A percentile compares a stretch with the other conserved stretches of the same genome.
Conservation (phyloP, 2,113 vertebrate species). For the Chionis minor region DNA sequence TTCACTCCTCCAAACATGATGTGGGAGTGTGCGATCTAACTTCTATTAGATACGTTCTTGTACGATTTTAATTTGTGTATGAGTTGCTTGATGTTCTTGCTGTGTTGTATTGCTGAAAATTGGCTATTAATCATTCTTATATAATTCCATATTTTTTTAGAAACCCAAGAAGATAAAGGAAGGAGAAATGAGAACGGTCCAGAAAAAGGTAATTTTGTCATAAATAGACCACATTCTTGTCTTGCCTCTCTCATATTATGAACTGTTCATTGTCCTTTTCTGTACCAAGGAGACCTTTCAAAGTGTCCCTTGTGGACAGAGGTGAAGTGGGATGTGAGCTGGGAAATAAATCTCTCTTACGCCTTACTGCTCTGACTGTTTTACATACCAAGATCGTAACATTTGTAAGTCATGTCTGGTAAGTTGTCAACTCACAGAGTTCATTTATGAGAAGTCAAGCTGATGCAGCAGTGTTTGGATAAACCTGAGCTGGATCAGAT, state of each 20-base stretch:
- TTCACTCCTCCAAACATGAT: background rate
- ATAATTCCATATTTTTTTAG: conserved; percentile 54
- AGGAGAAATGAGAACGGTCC: conserved; percentile 68
- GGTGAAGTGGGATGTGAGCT: background rate
- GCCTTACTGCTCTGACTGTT: background rate
- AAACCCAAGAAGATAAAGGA: conserved; percentile 73
- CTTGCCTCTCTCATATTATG: background rate
- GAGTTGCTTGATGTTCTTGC: background rate
- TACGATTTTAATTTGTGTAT: background rate
- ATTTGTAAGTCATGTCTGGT: background rate
- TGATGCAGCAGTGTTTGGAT: background rate
- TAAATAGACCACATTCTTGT: background rate
- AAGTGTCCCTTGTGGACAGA: background rate
- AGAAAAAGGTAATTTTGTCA: conserved; percentile 76
- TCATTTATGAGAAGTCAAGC: background rate
- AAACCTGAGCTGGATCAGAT: background rate
- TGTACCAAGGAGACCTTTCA: background rate
- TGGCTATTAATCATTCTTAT: background rate
- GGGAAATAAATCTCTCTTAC: background rate
- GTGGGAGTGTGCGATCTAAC: background rate
- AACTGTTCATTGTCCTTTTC: background rate
- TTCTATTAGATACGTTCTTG: background rate
- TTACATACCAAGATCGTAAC: background rate
- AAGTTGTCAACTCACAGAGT: background rate
- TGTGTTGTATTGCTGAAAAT: background rate